Percentiles rank a stretch among this genome's conserved stretches.
These are phyloP conservation scores for Artibeus lituratus DNA, from an alignment of 2,797 vertebrate genomes.

Conservation along the genomic window DNA sequence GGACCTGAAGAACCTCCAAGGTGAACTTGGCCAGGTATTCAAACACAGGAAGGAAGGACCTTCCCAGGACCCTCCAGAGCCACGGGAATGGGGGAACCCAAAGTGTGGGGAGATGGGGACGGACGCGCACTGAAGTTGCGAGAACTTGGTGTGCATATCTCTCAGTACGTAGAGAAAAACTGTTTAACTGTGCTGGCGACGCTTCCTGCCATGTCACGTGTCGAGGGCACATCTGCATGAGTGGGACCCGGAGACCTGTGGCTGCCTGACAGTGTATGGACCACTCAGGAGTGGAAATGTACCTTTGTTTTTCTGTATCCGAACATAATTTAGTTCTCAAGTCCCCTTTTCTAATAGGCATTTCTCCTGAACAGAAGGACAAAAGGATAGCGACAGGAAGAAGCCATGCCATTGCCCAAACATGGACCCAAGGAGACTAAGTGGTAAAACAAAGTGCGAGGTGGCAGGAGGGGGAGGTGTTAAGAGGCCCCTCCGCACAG, in stretches of 20 bases:
- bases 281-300: neutral
- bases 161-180: neutral
- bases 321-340: neutral
- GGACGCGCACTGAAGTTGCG: neutral
- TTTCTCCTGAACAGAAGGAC: neutral
- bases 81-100: neutral
- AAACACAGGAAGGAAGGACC: too few relatives aligned
- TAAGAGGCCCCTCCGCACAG: neutral
- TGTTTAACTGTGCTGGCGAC: neutral
- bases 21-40: too few relatives aligned
- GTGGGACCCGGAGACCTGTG: neutral
- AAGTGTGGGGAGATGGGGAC: neutral
- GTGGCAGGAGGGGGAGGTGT: neutral
- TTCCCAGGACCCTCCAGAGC: neutral
- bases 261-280: neutral
- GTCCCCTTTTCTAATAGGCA: neutral
- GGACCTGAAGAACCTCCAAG: too few relatives aligned
- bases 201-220: neutral
- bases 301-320: conserved; percentile 1
- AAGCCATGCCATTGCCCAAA: neutral
- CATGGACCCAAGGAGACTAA: neutral
- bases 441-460: neutral
- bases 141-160: neutral
- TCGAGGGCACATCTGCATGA: neutral
- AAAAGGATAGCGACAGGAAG: neutral